Evolutionary conservation across 1,140 invertebrate species (phyloP).

Genomic region (Euglossa dilemma): DNA sequence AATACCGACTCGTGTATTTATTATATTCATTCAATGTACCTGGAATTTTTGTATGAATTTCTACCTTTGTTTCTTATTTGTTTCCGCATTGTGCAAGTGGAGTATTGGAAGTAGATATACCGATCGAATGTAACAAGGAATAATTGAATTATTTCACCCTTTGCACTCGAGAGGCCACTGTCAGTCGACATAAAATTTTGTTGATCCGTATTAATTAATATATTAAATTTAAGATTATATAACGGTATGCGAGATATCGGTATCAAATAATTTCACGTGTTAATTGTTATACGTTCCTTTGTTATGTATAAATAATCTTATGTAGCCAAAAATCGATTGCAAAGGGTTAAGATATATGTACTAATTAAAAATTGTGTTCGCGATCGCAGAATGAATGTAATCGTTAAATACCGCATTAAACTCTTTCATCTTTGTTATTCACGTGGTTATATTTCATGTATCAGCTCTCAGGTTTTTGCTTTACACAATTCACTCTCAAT

Average conservation of each 20-base stretch:
- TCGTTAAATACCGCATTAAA: not conserved
- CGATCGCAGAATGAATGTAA: not conserved
- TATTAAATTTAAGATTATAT: too few relatives aligned
- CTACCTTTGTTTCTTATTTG: too few relatives aligned
- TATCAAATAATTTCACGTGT: too few relatives aligned
- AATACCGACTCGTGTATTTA: not conserved
- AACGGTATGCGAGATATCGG: too few relatives aligned
- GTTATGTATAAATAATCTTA: too few relatives aligned
- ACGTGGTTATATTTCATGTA: not conserved
- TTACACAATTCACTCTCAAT: too few relatives aligned
- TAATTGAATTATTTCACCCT: not conserved
- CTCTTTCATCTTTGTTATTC: not conserved
- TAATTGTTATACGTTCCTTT: too few relatives aligned
- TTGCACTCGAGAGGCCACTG: too few relatives aligned
- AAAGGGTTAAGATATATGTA: too few relatives aligned
- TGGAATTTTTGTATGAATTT: not conserved
- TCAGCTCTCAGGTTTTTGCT: not conserved
- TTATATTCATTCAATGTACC: constrained; percentile 26
- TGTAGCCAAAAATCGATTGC: too few relatives aligned
- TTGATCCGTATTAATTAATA: too few relatives aligned
- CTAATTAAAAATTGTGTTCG: not conserved
- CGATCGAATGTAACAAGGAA: not conserved
- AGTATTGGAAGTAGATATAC: not conserved
- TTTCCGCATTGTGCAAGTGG: not conserved
- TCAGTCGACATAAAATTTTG: too few relatives aligned